phyloP scores from a whole-genome alignment of 2,888 invertebrate species.

The Cephus spinipes region DNA sequence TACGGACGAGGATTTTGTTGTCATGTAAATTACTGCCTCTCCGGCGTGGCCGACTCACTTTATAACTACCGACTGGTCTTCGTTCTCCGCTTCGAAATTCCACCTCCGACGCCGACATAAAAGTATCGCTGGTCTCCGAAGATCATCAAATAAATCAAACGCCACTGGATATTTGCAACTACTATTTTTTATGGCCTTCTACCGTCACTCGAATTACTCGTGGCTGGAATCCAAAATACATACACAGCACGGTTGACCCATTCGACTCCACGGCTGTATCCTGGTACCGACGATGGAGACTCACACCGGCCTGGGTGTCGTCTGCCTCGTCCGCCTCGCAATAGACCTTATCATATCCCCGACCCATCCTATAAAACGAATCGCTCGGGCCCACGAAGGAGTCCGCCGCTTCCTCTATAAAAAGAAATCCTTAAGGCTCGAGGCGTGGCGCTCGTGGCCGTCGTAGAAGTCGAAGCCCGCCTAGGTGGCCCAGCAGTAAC shows the following conservation, averaged over 20 bases:
- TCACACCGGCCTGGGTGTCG: too few relatives aligned
- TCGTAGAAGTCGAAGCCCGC: conserved; percentile 22
- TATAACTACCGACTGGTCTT: conserved; percentile 1
- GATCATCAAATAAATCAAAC: too few relatives aligned
- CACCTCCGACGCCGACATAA: too few relatives aligned
- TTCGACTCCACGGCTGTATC: too few relatives aligned
- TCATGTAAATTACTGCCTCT: conserved; percentile 62
- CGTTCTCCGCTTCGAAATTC: conserved; percentile 6
- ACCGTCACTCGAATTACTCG: too few relatives aligned
- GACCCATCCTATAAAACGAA: conserved; percentile 4
- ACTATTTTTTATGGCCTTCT: too few relatives aligned
- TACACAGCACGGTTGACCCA: too few relatives aligned
- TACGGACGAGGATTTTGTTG: conserved; percentile 58
- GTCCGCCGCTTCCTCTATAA: not conserved
- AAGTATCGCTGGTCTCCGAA: too few relatives aligned
- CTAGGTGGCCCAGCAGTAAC: conserved; percentile 56
- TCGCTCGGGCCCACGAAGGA: not conserved
- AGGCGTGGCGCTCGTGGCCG: conserved; percentile 10
- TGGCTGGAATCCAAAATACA: too few relatives aligned
- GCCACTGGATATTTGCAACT: too few relatives aligned
- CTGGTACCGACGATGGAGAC: too few relatives aligned
- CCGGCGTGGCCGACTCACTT: not conserved
- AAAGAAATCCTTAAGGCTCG: conserved; percentile 4
- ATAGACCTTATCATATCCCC: not conserved
- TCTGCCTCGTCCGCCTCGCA: not conserved